These are phyloP conservation scores for Corbicula japonica DNA, from an alignment of 2,888 invertebrate genomes.

Conservation along the genomic window DNA sequence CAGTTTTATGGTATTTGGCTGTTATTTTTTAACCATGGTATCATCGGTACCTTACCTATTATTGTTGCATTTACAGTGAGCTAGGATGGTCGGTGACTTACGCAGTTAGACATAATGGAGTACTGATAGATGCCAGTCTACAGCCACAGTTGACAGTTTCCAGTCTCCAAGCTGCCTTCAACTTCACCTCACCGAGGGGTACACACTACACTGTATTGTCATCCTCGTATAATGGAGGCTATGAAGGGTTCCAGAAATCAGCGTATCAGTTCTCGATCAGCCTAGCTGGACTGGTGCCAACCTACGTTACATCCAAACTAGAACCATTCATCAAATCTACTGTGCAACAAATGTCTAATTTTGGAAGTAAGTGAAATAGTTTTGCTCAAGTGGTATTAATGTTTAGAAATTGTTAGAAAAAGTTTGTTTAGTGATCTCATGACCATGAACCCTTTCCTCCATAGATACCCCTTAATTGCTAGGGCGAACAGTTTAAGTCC, in stretches of 20 bases:
- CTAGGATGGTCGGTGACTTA: slow-evolving; percentile 54
- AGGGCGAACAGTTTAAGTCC: too few species aligned
- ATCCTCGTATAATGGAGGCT: slow-evolving; percentile 37
- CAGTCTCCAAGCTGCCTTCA: slow-evolving; percentile 34
- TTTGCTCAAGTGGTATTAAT: too few species aligned
- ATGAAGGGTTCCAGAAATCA: slow-evolving; percentile 41
- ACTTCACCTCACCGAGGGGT: slow-evolving; percentile 56
- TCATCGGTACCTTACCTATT: background rate
- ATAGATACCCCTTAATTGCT: too few species aligned
- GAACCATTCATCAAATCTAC: slow-evolving; percentile 24
- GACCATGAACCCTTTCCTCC: too few species aligned
- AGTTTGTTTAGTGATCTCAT: too few species aligned
- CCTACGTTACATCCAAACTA: slow-evolving; percentile 38
- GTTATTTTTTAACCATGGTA: too few species aligned
- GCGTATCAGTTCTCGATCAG: slow-evolving; percentile 46
- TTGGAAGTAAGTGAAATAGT: too few species aligned
- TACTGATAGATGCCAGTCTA: slow-evolving; percentile 48
- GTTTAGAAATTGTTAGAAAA: too few species aligned
- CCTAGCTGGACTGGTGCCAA: slow-evolving; percentile 41
- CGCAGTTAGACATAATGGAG: slow-evolving; percentile 42
- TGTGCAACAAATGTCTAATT: too few species aligned
- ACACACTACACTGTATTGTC: slow-evolving; percentile 35
- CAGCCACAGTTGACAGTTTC: slow-evolving; percentile 39
- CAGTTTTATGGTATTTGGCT: too few species aligned
- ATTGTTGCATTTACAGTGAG: slow-evolving; percentile 24